phyloP scores from a whole-genome alignment of 2,113 vertebrate species.

The Leptobrachium leishanense region DNA sequence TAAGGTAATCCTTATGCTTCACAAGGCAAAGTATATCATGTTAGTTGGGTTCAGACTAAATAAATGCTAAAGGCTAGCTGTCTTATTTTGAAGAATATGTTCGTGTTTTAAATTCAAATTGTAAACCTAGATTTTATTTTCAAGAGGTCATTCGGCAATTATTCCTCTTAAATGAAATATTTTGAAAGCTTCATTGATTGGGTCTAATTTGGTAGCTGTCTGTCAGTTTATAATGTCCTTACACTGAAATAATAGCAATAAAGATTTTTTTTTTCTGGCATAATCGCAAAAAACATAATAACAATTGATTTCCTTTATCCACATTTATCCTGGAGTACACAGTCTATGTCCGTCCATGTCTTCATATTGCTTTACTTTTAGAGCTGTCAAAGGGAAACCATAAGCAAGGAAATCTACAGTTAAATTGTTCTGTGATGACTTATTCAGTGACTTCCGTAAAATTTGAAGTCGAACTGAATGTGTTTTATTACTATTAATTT shows the following conservation, averaged over 20 bases:
- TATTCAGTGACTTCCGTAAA: too few species aligned
- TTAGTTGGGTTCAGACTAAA: too few species aligned
- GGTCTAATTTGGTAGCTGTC: background rate
- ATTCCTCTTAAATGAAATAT: background rate
- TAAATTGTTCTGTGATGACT: too few species aligned
- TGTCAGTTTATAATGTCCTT: slow-evolving; percentile 11
- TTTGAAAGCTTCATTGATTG: slow-evolving; percentile 19
- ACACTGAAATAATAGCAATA: slow-evolving; percentile 9
- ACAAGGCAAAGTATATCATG: too few species aligned
- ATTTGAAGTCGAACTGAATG: too few species aligned
- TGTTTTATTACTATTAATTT: too few species aligned
- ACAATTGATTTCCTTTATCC: slow-evolving; percentile 25
- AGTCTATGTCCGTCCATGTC: background rate
- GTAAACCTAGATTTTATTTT: background rate
- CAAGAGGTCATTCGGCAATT: background rate
- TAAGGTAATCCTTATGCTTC: too few species aligned
- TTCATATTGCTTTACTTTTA: background rate
- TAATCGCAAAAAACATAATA: slow-evolving; percentile 27
- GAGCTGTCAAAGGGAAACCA: too few species aligned
- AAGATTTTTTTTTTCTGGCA: background rate
- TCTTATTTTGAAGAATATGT: too few species aligned
- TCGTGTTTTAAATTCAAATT: too few species aligned
- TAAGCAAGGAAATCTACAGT: too few species aligned
- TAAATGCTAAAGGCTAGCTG: background rate
- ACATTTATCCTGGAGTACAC: background rate